Conservation (phyloP, 2,113 vertebrate genomes). For the Rhombomys opimus region DNA sequence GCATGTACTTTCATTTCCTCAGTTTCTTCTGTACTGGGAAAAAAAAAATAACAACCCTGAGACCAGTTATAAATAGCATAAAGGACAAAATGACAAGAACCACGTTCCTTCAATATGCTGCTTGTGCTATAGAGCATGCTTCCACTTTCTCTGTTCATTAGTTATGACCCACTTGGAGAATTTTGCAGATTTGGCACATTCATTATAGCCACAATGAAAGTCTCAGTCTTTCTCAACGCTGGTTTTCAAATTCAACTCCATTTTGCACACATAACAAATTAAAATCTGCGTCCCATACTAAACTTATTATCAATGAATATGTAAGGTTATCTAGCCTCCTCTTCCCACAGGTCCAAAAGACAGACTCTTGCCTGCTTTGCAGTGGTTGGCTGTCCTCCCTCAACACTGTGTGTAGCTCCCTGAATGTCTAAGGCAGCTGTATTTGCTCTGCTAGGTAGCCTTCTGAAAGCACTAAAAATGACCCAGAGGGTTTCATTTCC, state of each 20-base stretch:
- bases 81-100: constrained; percentile 6
- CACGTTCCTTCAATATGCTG: background rate
- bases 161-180: constrained; percentile 23
- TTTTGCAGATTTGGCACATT: background rate
- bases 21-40: background rate
- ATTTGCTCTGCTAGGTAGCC: background rate
- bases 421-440: background rate
- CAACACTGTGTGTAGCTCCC: background rate
- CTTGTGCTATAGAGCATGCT: background rate
- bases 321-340: background rate
- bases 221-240: background rate
- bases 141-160: constrained; percentile 8
- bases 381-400: background rate
- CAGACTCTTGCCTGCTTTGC: background rate
- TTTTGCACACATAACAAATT: constrained; percentile 9
- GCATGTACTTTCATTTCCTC: constrained; percentile 9
- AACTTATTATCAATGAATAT: background rate
- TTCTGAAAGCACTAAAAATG: background rate
- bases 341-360: background rate
- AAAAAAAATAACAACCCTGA: background rate
- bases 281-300: constrained; percentile 19
- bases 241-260: background rate
- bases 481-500: constrained; percentile 1
- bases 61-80: constrained; percentile 44
- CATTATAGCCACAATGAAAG: background rate